Evolutionary conservation across 1,140 invertebrate species (phyloP).

Genomic region (Plutomurus gul): DNA sequence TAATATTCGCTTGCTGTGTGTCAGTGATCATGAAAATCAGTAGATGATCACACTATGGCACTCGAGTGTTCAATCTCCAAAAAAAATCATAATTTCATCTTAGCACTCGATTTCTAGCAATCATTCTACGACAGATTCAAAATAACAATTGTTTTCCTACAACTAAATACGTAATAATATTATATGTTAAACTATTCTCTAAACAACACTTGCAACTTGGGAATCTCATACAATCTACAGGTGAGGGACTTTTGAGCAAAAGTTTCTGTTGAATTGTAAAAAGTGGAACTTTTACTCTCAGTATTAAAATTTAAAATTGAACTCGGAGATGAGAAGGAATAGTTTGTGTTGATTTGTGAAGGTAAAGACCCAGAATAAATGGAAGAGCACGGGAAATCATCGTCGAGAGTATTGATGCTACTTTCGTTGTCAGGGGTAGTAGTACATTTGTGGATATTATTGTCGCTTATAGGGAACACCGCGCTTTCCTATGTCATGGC

Average conservation of each 20-base stretch:
- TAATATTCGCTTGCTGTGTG: too few species aligned
- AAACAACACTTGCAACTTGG: neutral
- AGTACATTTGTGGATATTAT: neutral
- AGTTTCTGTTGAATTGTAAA: neutral
- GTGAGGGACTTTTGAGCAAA: conserved; percentile 28
- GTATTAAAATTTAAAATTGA: neutral
- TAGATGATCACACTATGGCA: conserved; percentile 3
- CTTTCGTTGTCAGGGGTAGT: neutral
- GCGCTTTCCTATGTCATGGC: conserved; percentile 16
- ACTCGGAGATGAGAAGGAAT: neutral
- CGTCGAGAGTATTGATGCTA: neutral
- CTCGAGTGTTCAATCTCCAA: conserved; percentile 4
- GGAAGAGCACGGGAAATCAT: conserved; percentile 10
- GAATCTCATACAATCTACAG: conserved; percentile 18
- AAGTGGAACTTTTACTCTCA: conserved; percentile 1
- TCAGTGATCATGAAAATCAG: conserved; percentile 5
- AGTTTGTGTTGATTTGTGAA: neutral
- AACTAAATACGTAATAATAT: neutral
- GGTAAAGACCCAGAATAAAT: neutral
- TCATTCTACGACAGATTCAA: neutral
- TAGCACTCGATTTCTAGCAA: too few species aligned
- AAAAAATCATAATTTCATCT: too few species aligned
- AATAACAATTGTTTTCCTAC: neutral
- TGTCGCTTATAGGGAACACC: conserved; percentile 20
- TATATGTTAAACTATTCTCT: neutral